Conservation (phyloP, 92 coral and sea anemone species). For the Palythoa grandiflora region DNA sequence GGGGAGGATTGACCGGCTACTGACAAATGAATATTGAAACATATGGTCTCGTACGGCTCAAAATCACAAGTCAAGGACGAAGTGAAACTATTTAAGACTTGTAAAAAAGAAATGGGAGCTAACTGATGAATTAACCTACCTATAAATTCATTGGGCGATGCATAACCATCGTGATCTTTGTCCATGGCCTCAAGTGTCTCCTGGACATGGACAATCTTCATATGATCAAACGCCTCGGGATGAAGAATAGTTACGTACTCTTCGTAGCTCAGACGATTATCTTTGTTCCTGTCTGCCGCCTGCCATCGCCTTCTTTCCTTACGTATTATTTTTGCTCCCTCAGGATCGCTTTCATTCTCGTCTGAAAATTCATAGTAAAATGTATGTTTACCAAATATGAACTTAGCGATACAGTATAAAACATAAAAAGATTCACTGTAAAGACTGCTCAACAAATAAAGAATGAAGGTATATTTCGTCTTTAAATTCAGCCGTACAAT, state of each 20-base stretch:
- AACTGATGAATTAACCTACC: background rate
- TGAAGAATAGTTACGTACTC: conserved; percentile 22
- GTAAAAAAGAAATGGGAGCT: background rate
- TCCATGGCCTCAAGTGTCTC: conserved; percentile 8
- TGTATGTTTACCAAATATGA: no score
- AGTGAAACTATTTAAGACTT: no score
- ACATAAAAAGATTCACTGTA: no score
- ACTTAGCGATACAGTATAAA: no score
- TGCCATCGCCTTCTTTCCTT: conserved; percentile 21
- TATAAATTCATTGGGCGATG: background rate
- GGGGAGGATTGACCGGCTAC: no score
- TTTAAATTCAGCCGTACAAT: no score
- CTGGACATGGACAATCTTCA: conserved; percentile 19
- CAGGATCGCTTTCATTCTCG: conserved; percentile 3
- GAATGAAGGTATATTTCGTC: no score
- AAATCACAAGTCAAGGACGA: no score
- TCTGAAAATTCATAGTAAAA: background rate
- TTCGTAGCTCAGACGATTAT: conserved; percentile 3
- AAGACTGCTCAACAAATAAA: no score
- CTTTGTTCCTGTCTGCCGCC: conserved; percentile 20
- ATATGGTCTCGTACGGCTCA: no score
- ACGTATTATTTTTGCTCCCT: conserved; percentile 19
- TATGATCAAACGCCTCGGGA: conserved; percentile 33
- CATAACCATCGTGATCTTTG: conserved; percentile 24
- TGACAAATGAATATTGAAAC: no score